Evolutionary conservation across 2,797 vertebrate genomes (phyloP), one percentile per base, ranked within the genome.

Genomic region (Lepus oiostolus): DNA sequence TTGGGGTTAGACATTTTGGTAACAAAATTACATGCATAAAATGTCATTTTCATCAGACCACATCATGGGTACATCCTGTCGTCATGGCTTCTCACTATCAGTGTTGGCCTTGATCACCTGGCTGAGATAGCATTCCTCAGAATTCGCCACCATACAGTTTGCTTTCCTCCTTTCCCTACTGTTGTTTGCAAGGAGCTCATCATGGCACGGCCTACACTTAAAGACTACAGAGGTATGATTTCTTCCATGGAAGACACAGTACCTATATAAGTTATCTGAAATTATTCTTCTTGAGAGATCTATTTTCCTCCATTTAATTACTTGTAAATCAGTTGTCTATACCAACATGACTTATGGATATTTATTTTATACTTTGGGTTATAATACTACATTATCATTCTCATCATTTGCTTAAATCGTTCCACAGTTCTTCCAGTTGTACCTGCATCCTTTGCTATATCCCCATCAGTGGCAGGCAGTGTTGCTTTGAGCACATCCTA

Each of bases 281-380:
- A 72, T 93, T 79, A 30, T 65, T 67, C 32, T 68, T 17, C 42
- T 42, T 1, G 42, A 6, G 19, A 68, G 35, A 75, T 90, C 71
- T 75, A 9, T 88, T 58, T 7, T 38, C n/a, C 8, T 5, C n/a
- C 4, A 74, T 50, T 74, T 81, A 72, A 47, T 28, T 76, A 91
- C 42, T 89, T 77, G 72, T 71, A 19, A 72, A 63, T 42, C 28
- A 91, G 22, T 60, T 87, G 6, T 82, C 91, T 91, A 24, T 42
- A 35, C 67, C 47, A 62, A 6, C 67, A 84, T 26, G 28, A 72
- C 21, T 54, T 6, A 32, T 5, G 22, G 28, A 21, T 80, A 91
- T 63, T 88, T 80, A 91, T 63, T 88, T 94, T 79, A 74, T 35
- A 80, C 38, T 85, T 70, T 85, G 80, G 75, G 30, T 91, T 85